These are phyloP conservation scores for Cirrhinus mrigala DNA, from an alignment of 2,797 vertebrate genomes.

Conservation along the genomic window DNA sequence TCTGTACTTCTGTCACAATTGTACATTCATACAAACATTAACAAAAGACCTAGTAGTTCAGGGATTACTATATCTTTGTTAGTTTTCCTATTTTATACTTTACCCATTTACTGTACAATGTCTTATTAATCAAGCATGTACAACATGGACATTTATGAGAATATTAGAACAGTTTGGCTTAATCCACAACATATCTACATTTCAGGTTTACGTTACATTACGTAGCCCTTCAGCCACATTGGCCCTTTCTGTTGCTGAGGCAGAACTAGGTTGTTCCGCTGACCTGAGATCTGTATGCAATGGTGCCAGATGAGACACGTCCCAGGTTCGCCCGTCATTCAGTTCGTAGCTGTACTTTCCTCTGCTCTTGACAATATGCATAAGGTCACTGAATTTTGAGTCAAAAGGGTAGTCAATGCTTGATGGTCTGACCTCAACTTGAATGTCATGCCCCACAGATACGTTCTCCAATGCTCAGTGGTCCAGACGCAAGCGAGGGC, in stretches of 20 bases:
- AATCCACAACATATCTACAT: no score
- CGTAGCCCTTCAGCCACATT: no score
- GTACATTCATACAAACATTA: no score
- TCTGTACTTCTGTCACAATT: no score
- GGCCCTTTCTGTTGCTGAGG: no score
- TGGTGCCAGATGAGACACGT: slow-evolving; percentile 3
- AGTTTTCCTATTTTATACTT: no score
- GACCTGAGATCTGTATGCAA: background rate
- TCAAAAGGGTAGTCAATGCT: background rate
- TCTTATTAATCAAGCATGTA: background rate
- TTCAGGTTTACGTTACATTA: no score
- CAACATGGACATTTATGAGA: background rate
- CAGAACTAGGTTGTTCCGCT: background rate
- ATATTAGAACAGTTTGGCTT: no score
- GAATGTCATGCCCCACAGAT: background rate
- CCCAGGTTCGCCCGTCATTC: slow-evolving; percentile 10
- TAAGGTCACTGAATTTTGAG: slow-evolving; percentile 24
- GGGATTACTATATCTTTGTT: no score
- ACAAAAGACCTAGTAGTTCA: no score
- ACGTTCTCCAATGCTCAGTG: background rate
- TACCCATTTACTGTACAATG: no score
- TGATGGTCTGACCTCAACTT: background rate
- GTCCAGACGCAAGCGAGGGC: background rate
- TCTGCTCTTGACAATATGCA: slow-evolving; percentile 6
- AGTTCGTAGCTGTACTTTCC: slow-evolving; percentile 15